These are phyloP conservation scores for Anoplius nigerrimus DNA, from an alignment of 2,888 invertebrate genomes.

Conservation along the genomic window DNA sequence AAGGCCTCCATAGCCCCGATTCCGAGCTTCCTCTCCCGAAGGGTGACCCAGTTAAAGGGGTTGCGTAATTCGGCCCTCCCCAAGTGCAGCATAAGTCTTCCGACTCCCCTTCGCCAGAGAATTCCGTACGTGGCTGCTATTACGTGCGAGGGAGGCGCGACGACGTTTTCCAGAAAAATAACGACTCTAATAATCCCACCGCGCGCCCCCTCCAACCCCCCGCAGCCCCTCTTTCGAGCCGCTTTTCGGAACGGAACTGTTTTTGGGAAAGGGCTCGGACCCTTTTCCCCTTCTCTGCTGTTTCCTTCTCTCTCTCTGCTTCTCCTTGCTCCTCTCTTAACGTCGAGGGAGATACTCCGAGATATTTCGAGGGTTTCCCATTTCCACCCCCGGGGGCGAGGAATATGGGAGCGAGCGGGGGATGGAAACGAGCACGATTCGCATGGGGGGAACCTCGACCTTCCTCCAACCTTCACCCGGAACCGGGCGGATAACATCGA, in stretches of 20 bases:
- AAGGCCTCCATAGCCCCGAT: background rate
- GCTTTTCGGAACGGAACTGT: conserved; percentile 57
- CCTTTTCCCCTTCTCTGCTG: conserved; percentile 23
- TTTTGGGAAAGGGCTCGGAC: conserved; percentile 45
- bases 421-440: conserved; percentile 61
- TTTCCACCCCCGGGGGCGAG: conserved; percentile 60
- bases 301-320: conserved; percentile 28
- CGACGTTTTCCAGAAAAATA: conserved; percentile 61
- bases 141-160: conserved; percentile 24
- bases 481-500: conserved; percentile 65
- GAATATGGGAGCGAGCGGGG: conserved; percentile 55
- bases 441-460: conserved; percentile 64
- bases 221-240: conserved; percentile 14
- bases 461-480: conserved; percentile 64
- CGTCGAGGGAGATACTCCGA: conserved; percentile 53
- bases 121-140: conserved; percentile 44
- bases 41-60: conserved; percentile 32
- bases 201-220: conserved; percentile 25
- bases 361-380: conserved; percentile 65
- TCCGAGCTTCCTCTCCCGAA: background rate
- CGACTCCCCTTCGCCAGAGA: conserved; percentile 25
- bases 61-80: conserved; percentile 38
- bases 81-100: conserved; percentile 37
- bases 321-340: conserved; percentile 37
- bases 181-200: conserved; percentile 64